phyloP scores from a whole-genome alignment of 64 coral and sea anemone species.

The Porites lutea region DNA sequence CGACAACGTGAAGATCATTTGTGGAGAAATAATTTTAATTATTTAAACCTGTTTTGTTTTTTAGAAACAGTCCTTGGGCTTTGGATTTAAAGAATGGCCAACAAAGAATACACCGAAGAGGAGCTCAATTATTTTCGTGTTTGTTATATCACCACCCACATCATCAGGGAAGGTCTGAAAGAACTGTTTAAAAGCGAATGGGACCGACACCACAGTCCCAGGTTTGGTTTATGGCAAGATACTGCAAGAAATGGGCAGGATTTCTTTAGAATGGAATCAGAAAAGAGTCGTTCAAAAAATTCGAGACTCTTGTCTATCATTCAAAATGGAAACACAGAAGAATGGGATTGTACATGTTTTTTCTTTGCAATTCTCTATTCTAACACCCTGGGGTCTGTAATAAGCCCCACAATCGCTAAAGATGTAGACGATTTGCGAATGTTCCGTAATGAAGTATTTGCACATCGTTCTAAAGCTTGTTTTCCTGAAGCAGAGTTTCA shows the following conservation, averaged over 20 bases:
- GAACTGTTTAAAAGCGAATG: slow-evolving; percentile 69
- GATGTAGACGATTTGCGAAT: slow-evolving; percentile 9
- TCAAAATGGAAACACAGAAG: slow-evolving; percentile 41
- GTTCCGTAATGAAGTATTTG: slow-evolving; percentile 25
- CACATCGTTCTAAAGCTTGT: slow-evolving; percentile 12
- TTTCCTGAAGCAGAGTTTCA: slow-evolving; percentile 38
- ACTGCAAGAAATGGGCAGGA: slow-evolving; percentile 40
- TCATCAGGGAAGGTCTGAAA: slow-evolving; percentile 37
- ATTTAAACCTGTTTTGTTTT: no score
- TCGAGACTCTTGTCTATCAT: slow-evolving; percentile 25
- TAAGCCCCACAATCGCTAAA: slow-evolving; percentile 1
- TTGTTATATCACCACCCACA: slow-evolving; percentile 31
- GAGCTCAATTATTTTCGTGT: slow-evolving; percentile 61
- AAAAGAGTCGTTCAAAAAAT: slow-evolving; percentile 35
- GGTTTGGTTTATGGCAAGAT: slow-evolving; percentile 37
- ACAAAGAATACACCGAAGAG: slow-evolving; percentile 40
- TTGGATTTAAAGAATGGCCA: no score
- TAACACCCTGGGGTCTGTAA: slow-evolving; percentile 1
- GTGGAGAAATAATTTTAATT: no score
- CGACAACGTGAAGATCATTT: no score
- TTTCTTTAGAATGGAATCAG: slow-evolving; percentile 54
- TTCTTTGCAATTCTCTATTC: slow-evolving; percentile 73
- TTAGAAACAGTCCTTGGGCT: no score
- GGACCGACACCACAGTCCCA: slow-evolving; percentile 2
- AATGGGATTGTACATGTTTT: slow-evolving; percentile 69